Evolutionary conservation across 1,140 invertebrate species (phyloP).

Genomic region (Drosophila ironensis): DNA sequence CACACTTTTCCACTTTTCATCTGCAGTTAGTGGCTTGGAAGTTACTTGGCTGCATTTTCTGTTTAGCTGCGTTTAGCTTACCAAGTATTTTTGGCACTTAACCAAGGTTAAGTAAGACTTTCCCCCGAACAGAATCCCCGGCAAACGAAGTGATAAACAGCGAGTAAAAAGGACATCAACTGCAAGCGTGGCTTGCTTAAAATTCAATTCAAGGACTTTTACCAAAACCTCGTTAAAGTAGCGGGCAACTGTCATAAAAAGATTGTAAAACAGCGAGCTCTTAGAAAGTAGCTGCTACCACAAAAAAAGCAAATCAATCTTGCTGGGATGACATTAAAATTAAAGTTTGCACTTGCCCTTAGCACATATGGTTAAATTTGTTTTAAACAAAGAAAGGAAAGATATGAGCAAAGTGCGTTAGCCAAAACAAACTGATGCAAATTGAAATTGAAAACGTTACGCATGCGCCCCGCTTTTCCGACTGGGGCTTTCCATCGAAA

Average conservation of each 20-base stretch:
- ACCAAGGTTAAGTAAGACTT: slow-evolving; percentile 60
- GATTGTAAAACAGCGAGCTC: background rate
- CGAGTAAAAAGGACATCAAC: slow-evolving; percentile 4
- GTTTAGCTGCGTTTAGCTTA: slow-evolving; percentile 45
- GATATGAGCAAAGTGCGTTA: slow-evolving; percentile 18
- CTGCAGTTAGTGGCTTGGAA: slow-evolving; percentile 55
- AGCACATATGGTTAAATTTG: background rate
- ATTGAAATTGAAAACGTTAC: slow-evolving; percentile 80
- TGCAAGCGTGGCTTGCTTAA: background rate
- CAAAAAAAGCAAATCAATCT: too few relatives aligned
- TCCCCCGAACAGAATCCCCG: slow-evolving; percentile 18
- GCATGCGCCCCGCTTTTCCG: slow-evolving; percentile 64
- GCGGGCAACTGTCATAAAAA: background rate
- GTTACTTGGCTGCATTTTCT: slow-evolving; percentile 45
- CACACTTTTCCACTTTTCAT: slow-evolving; percentile 30
- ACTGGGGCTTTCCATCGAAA: slow-evolving; percentile 24
- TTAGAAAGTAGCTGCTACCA: background rate
- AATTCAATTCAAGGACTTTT: slow-evolving; percentile 27
- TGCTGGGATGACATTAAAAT: too few relatives aligned
- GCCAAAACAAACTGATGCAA: slow-evolving; percentile 34
- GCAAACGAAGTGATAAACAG: slow-evolving; percentile 25
- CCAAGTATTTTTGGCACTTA: slow-evolving; percentile 54
- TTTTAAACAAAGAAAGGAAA: background rate
- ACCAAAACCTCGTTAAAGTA: slow-evolving; percentile 10
- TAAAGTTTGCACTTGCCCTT: too few relatives aligned